Conservation (phyloP, 2,113 vertebrate species). For the Ptilonorhynchus violaceus region DNA sequence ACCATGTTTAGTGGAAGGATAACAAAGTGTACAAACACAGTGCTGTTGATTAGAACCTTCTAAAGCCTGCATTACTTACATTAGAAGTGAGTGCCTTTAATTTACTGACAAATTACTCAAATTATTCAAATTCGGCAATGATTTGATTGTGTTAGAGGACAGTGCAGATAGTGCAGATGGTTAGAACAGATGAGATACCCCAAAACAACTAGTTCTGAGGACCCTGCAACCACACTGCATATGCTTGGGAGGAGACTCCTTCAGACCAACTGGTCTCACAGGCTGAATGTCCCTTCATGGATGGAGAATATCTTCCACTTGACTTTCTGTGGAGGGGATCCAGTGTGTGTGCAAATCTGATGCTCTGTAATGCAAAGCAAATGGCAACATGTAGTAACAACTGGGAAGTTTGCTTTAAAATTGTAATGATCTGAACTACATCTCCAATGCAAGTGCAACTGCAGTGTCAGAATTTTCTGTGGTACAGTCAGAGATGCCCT, state of each 20-base stretch:
- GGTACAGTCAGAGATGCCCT: background rate
- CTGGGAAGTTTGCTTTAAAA: background rate
- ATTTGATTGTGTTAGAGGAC: background rate
- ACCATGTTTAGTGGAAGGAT: background rate
- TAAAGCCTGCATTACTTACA: background rate
- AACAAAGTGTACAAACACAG: background rate
- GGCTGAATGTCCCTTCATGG: background rate
- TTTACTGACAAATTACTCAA: background rate
- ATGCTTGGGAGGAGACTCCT: background rate
- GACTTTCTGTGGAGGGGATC: background rate
- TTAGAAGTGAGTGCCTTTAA: background rate
- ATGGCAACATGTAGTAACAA: background rate
- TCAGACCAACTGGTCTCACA: background rate
- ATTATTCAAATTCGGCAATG: background rate
- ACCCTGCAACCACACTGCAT: accelerated
- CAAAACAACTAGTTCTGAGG: background rate
- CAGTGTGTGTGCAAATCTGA: background rate
- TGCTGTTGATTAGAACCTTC: background rate
- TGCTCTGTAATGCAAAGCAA: background rate
- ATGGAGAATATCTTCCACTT: background rate
- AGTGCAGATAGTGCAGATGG: background rate
- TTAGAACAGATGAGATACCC: background rate
- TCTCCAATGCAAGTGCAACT: background rate
- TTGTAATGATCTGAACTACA: background rate
- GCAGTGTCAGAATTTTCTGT: background rate